phyloP scores from a whole-genome alignment of 2,888 invertebrate species.

The Drosophila gaucha region DNA sequence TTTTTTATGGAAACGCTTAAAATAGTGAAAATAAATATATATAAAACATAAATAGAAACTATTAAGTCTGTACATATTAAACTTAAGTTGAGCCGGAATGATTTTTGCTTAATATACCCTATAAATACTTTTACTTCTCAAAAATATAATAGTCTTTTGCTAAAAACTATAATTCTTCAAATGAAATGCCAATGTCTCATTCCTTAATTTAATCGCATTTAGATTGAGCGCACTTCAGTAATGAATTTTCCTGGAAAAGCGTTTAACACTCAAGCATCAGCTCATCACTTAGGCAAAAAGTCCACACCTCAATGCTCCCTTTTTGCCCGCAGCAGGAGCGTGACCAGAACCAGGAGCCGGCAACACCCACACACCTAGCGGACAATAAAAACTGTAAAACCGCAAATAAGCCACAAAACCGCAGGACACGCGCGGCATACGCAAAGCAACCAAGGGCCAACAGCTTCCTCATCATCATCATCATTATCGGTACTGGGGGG shows the following conservation, averaged over 20 bases:
- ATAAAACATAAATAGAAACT: no score
- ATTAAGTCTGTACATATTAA: no score
- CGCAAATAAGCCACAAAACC: conserved; percentile 70
- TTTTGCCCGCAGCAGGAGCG: conserved; percentile 2
- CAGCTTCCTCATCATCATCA: conserved; percentile 53
- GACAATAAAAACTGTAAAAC: conserved; percentile 65
- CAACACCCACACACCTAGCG: conserved; percentile 68
- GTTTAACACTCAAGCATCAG: conserved; percentile 18
- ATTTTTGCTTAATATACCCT: no score
- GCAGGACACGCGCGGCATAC: conserved; percentile 68
- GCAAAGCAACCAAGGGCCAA: conserved; percentile 29
- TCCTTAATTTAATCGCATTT: neutral
- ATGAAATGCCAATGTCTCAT: neutral
- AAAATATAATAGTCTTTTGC: no score
- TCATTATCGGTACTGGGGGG: conserved; percentile 34
- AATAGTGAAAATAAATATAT: no score
- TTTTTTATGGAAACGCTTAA: no score
- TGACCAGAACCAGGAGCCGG: conserved; percentile 16
- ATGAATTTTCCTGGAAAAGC: conserved; percentile 28
- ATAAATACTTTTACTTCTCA: no score
- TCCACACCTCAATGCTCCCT: conserved; percentile 62
- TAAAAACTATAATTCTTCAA: no score
- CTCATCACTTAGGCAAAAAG: conserved; percentile 62
- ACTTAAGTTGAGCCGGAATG: no score
- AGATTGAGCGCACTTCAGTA: conserved; percentile 9